These are phyloP conservation scores for Sceliomorpha sp. DNA, from an alignment of 2,888 invertebrate species.

Conservation along the genomic window DNA sequence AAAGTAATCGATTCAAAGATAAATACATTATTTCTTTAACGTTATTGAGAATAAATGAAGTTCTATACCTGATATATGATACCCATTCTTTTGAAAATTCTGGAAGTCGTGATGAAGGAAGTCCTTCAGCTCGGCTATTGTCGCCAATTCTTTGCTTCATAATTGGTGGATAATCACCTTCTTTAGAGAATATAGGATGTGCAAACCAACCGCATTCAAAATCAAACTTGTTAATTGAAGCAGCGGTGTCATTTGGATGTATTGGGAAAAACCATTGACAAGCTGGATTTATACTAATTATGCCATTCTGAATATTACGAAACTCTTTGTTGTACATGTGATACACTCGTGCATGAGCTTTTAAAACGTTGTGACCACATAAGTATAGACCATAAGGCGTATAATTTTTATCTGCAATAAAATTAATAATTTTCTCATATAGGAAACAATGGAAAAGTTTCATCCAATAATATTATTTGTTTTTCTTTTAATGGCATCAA, in stretches of 20 bases:
- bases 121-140: constrained; percentile 79
- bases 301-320: constrained; percentile 63
- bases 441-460: too few species aligned
- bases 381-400: constrained; percentile 65
- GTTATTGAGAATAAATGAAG: not conserved
- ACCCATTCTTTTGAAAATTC: constrained; percentile 82
- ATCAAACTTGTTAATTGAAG: too few species aligned
- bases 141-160: constrained; percentile 79
- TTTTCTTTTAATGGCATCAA: too few species aligned
- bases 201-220: constrained; percentile 80
- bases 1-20: too few species aligned
- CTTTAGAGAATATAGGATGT: constrained; percentile 80
- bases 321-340: constrained; percentile 84
- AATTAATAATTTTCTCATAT: too few species aligned
- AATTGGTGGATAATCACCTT: constrained; percentile 81
- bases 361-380: constrained; percentile 86
- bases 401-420: too few species aligned
- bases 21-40: too few species aligned
- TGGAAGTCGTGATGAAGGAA: constrained; percentile 80
- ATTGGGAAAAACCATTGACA: too few species aligned
- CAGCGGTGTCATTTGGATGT: too few species aligned
- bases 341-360: constrained; percentile 87
- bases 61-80: constrained; percentile 78
- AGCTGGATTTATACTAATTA: too few species aligned
- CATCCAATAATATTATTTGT: too few species aligned